Evolutionary conservation across 2,797 vertebrate genomes (phyloP).

Genomic region (Adrianichthys oophorus): DNA sequence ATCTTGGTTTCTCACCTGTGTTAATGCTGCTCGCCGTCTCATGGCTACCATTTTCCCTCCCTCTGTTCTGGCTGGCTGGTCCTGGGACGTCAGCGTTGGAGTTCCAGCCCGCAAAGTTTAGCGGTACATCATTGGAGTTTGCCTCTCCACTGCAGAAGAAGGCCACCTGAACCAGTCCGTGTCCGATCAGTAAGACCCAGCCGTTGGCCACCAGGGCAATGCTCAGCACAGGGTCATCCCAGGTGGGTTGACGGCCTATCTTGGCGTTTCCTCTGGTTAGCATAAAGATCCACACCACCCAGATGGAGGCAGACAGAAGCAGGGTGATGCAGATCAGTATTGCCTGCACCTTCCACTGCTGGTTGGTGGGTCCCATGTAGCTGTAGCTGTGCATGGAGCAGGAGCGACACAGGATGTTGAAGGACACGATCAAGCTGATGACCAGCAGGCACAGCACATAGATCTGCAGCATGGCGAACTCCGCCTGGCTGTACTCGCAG

Average conservation of each 20-base stretch:
- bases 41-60: constrained; percentile 84
- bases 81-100: constrained; percentile 40
- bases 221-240: constrained; percentile 88
- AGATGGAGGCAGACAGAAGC: constrained; percentile 81
- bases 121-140: constrained; percentile 52
- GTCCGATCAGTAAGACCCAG: constrained; percentile 86
- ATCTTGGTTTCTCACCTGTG: constrained; percentile 53
- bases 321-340: constrained; percentile 77
- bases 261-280: constrained; percentile 63
- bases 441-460: constrained; percentile 86
- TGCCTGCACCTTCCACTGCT: constrained; percentile 62
- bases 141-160: constrained; percentile 73
- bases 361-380: constrained; percentile 35
- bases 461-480: constrained; percentile 89
- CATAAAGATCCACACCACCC: constrained; percentile 89
- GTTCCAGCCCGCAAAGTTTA: constrained; percentile 72
- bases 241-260: constrained; percentile 40
- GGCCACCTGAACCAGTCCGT: constrained; percentile 80
- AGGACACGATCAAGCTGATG: constrained; percentile 69
- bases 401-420: constrained; percentile 75
- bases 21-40: constrained; percentile 56
- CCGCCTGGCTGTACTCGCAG: constrained; percentile 58
- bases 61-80: constrained; percentile 56
- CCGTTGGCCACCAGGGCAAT: constrained; percentile 86
- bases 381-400: constrained; percentile 73